Evolutionary conservation across 1,140 invertebrate genomes (phyloP).

Genomic region (Drosophila paulistorum): DNA sequence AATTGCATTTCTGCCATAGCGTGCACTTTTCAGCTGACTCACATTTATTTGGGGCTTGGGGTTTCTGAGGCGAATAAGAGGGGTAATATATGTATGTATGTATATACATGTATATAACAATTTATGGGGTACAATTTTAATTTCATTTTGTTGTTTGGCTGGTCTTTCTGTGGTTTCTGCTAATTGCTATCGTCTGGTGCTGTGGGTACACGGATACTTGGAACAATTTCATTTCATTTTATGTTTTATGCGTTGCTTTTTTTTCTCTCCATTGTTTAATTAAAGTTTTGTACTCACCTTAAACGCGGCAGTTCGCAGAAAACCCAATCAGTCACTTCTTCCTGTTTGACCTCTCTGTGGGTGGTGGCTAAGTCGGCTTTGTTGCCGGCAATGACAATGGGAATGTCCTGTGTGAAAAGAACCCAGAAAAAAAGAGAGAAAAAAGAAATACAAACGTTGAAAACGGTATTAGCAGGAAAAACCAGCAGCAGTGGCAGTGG

Average conservation of each 20-base stretch:
- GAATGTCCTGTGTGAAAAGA: constrained; percentile 87
- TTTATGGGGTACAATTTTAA: constrained; percentile 66
- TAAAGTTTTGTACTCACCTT: constrained; percentile 83
- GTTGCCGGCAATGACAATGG: constrained; percentile 93
- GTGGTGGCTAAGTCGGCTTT: constrained; percentile 89
- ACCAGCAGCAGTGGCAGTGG: neutral
- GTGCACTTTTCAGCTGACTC: constrained; percentile 6
- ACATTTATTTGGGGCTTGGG: constrained; percentile 24
- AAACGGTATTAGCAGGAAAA: constrained; percentile 48
- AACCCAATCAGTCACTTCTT: constrained; percentile 92
- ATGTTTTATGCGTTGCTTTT: constrained; percentile 37
- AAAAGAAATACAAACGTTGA: neutral
- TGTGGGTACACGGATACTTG: neutral
- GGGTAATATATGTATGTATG: neutral
- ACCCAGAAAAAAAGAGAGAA: neutral
- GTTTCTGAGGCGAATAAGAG: neutral
- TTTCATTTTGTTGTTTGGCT: constrained; percentile 45
- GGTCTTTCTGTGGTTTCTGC: constrained; percentile 54
- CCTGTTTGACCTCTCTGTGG: constrained; percentile 87
- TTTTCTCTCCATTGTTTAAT: constrained; percentile 4
- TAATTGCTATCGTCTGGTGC: constrained; percentile 57
- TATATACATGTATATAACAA: constrained; percentile 20
- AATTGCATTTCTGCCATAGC: constrained; percentile 50
- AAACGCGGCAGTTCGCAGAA: constrained; percentile 90
- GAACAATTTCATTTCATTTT: constrained; percentile 38